phyloP scores from a whole-genome alignment of 2,888 invertebrate genomes.

The Phorcus lineatus region DNA sequence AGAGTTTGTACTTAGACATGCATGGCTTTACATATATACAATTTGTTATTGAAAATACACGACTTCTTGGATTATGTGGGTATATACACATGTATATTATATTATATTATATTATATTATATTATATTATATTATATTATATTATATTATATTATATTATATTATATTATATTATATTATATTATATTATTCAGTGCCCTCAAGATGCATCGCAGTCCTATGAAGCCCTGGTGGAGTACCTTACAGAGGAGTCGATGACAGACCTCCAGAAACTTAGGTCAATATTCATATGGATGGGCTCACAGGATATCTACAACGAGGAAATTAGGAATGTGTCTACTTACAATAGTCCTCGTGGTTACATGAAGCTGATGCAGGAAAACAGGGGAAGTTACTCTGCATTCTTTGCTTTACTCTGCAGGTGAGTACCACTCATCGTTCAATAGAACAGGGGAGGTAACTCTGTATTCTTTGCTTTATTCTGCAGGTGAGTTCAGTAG shows the following conservation, averaged over 20 bases:
- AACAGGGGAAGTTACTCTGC: conserved; percentile 40
- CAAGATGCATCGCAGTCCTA: neutral
- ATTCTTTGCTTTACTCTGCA: conserved; percentile 46
- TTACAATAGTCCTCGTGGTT: conserved; percentile 43
- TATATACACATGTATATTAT: too few species aligned
- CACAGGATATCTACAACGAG: neutral
- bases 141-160: too few species aligned
- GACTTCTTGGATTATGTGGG: too few species aligned
- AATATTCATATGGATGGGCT: conserved; percentile 17
- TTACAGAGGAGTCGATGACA: neutral
- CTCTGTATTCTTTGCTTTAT: too few species aligned
- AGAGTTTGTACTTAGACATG: too few species aligned
- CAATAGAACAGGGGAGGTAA: too few species aligned
- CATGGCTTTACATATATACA: too few species aligned
- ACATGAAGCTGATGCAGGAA: conserved; percentile 44
- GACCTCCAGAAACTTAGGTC: conserved; percentile 25
- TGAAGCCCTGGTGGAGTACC: neutral
- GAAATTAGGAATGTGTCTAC: neutral
- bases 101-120: too few species aligned
- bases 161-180: too few species aligned
- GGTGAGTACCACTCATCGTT: conserved; percentile 29
- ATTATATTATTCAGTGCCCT: too few species aligned
- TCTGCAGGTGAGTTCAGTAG: conserved; percentile 25
- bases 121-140: too few species aligned
- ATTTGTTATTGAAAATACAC: too few species aligned